Conservation (phyloP, 2,797 vertebrate genomes). For the Sus cebifrons region DNA sequence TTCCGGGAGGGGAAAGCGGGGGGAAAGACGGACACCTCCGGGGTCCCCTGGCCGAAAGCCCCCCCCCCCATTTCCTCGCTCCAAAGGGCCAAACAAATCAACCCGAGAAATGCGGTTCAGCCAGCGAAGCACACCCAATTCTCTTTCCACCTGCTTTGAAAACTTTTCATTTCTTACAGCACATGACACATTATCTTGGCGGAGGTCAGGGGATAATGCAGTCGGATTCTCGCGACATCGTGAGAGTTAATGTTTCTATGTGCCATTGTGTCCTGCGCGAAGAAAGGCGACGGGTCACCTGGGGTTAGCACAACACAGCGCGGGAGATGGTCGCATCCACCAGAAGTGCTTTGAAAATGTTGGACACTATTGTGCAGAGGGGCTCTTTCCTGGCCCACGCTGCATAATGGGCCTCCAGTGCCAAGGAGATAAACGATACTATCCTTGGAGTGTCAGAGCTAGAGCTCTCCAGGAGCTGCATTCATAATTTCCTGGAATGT, state of each 20-base stretch:
- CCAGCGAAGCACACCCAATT: constrained; percentile 83
- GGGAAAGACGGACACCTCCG: background rate
- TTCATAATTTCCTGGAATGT: constrained; percentile 84
- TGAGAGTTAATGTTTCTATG: constrained; percentile 86
- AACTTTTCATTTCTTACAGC: constrained; percentile 87
- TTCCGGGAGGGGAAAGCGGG: background rate
- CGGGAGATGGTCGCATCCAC: constrained; percentile 80
- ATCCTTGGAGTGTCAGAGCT: constrained; percentile 85
- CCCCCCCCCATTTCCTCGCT: constrained; percentile 79
- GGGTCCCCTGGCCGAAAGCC: constrained; percentile 75
- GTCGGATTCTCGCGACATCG: constrained; percentile 84
- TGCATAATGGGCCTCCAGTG: constrained; percentile 78
- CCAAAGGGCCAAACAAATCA: constrained; percentile 86
- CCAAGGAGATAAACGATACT: constrained; percentile 77
- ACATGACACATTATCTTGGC: constrained; percentile 84
- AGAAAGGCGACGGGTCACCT: constrained; percentile 88
- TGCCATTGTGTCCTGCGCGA: constrained; percentile 88
- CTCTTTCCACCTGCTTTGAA: constrained; percentile 82
- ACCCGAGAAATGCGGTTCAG: constrained; percentile 77
- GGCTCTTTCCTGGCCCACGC: constrained; percentile 74
- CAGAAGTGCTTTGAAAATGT: constrained; percentile 85
- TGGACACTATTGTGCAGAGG: constrained; percentile 83
- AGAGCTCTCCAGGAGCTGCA: constrained; percentile 80
- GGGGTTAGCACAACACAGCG: constrained; percentile 82
- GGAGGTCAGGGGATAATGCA: constrained; percentile 89